Evolutionary conservation across 2,888 invertebrate genomes (phyloP).

Genomic region (Pharmacophagus antenor): DNA sequence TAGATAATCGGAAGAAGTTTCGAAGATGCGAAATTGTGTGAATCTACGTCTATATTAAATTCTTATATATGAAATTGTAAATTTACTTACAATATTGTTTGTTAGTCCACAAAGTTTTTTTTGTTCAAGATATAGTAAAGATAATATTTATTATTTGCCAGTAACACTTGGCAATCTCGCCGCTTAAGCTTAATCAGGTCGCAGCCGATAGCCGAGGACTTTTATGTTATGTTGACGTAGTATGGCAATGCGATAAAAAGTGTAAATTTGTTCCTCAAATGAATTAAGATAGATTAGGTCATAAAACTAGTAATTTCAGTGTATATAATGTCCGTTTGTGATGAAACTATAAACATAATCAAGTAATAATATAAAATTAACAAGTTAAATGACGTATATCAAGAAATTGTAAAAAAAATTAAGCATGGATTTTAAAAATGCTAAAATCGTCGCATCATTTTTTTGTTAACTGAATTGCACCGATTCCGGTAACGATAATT

Average conservation of each 20-base stretch:
- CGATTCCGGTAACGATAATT: too few species aligned
- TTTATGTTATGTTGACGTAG: slow-evolving; percentile 26
- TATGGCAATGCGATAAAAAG: slow-evolving; percentile 26
- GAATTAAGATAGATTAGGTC: slow-evolving; percentile 30
- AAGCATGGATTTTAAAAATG: too few species aligned
- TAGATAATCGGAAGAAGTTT: too few species aligned
- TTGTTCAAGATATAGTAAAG: slow-evolving; percentile 9
- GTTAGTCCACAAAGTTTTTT: background rate
- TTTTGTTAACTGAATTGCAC: too few species aligned
- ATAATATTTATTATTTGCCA: slow-evolving; percentile 29
- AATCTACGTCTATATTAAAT: too few species aligned
- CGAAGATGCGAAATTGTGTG: too few species aligned
- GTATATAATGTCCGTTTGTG: slow-evolving; percentile 13
- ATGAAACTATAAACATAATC: background rate
- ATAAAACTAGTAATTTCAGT: slow-evolving; percentile 24
- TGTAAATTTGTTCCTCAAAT: slow-evolving; percentile 29
- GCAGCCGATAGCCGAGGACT: slow-evolving; percentile 27
- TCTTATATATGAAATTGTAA: too few species aligned
- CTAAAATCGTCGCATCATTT: too few species aligned
- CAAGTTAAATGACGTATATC: too few species aligned
- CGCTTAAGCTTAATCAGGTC: slow-evolving; percentile 30
- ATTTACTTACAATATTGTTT: background rate
- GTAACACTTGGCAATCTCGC: slow-evolving; percentile 13
- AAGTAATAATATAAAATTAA: too few species aligned
- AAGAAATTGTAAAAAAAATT: too few species aligned